Evolutionary conservation across 2,797 vertebrate species (phyloP), one percentile per base, ranked within the genome.

Genomic region (Parauchenoglanis ngamensis): DNA sequence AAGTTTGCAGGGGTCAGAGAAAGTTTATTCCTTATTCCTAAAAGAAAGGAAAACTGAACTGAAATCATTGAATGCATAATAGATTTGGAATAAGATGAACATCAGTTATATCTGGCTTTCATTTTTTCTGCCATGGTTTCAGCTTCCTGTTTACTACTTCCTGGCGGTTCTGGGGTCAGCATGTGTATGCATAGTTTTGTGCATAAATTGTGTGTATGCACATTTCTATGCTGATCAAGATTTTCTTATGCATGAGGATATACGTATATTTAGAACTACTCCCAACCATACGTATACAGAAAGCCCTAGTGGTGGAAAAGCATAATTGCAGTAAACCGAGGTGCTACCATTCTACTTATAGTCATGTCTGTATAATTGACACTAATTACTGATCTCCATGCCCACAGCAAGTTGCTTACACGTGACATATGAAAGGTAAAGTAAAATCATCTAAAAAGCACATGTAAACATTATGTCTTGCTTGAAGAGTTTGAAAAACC

Each of bases 1-100:
- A 80, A 80, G 78, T 19, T 81, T 61, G 6, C 40, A 46, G n/a
- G 80, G n/a, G 61, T 83, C 61, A 28, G 75, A 80, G 17, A 86
- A 44, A 85, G 81, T 54, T 40, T 35, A 83, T 54, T 23, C 6
- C 57, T n/a, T 6, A 63, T 81, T 63, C 35, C 78, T 63, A 23
- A 81, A n/a, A 25, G 57, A 63, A 81, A 63, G 35, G 40, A 63
- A 65, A 63, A 81, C 23, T 35, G 11, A 25, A 54, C 28, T 70
- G 52, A 54, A 68, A 31, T 12, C 44, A 49, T 1, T 82, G 40
- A 63, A 52, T 67, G 7, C 15, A 65, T 31, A 52, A 31, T 12
- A 52, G 25, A 52, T 28, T 68, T 31, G 12, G 10, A 49, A 23
- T 63, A 4, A 44, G 23, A 31, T 2, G 6, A 46, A 81, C 46